Evolutionary conservation across 2,797 vertebrate species (phyloP).

Genomic region (Argya squamiceps): DNA sequence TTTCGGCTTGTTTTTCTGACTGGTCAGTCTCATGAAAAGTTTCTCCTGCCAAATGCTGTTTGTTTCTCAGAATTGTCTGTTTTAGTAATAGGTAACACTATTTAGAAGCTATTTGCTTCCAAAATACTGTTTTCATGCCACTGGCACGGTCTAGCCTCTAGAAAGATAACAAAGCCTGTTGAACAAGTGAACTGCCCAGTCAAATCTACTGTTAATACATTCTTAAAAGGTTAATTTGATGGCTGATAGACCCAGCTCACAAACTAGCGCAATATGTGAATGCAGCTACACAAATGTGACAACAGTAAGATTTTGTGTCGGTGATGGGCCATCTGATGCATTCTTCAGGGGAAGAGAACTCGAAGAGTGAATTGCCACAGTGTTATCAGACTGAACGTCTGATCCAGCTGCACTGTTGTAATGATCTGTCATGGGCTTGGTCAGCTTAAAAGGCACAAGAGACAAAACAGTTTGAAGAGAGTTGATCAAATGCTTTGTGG

Average conservation of each 20-base stretch:
- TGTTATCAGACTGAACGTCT: neutral
- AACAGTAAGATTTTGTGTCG: neutral
- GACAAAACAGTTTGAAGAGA: neutral
- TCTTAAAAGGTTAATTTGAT: neutral
- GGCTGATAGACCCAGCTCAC: neutral
- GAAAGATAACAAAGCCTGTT: neutral
- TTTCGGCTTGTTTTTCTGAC: neutral
- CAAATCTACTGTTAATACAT: neutral
- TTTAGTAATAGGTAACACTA: neutral
- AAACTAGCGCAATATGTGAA: neutral
- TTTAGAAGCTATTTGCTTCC: neutral
- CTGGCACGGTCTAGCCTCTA: neutral
- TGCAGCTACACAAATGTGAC: neutral
- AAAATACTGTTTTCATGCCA: neutral
- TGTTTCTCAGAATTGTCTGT: neutral
- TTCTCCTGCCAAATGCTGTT: neutral
- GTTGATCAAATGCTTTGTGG: neutral
- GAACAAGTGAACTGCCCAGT: neutral
- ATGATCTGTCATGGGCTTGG: neutral
- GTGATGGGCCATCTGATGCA: rapidly evolving
- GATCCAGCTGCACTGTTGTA: neutral
- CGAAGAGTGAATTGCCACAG: rapidly evolving
- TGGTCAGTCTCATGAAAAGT: neutral
- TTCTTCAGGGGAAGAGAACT: neutral
- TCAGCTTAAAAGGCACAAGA: neutral